phyloP scores from a whole-genome alignment of 2,888 invertebrate species.

The Steromphala cineraria region DNA sequence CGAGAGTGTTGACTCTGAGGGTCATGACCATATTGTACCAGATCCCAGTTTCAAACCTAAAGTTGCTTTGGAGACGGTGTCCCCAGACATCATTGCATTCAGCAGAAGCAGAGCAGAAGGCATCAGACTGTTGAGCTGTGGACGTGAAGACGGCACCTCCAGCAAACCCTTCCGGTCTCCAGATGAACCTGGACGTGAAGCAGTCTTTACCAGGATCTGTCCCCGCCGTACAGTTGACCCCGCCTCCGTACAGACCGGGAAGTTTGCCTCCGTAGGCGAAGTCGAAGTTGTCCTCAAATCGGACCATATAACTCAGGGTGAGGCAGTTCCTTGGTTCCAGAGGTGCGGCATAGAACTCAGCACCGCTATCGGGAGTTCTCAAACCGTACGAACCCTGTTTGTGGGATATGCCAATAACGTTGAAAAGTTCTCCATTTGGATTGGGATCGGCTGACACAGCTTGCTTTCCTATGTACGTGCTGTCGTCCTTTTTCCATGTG shows the following conservation, averaged over 20 bases:
- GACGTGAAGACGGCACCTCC: background rate
- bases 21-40: background rate
- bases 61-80: background rate
- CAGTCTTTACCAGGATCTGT: background rate
- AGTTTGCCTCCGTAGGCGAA: slow-evolving; percentile 2
- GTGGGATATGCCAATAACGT: background rate
- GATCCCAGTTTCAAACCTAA: background rate
- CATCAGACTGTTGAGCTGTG: background rate
- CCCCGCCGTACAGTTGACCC: slow-evolving; percentile 7
- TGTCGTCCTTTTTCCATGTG: background rate
- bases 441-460: background rate
- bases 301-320: background rate
- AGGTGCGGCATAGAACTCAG: background rate
- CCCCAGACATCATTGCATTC: slow-evolving; percentile 3
- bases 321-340: background rate
- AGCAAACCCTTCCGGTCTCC: background rate
- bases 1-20: background rate
- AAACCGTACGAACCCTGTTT: background rate
- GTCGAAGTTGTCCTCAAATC: background rate
- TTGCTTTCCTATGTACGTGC: background rate
- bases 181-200: slow-evolving; percentile 4
- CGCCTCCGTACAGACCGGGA: slow-evolving; percentile 4
- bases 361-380: background rate
- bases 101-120: background rate
- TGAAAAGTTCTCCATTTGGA: background rate